These are phyloP conservation scores for Bradysia coprophila DNA, from an alignment of 1,140 invertebrate species.

Conservation along the genomic window DNA sequence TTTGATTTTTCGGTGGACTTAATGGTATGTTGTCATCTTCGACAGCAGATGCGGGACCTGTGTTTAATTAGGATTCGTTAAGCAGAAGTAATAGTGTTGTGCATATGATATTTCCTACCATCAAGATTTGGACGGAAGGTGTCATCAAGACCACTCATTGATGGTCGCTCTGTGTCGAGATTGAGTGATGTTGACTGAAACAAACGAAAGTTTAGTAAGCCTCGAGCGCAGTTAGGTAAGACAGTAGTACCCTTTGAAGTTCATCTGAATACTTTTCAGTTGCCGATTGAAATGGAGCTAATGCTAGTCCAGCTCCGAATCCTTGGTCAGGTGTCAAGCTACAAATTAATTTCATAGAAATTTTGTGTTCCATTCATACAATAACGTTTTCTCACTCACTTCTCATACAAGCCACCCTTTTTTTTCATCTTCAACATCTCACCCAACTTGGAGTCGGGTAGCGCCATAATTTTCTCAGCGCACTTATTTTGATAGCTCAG, in stretches of 20 bases:
- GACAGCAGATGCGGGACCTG: too few relatives aligned
- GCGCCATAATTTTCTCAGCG: conserved; percentile 51
- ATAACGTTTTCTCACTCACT: not conserved
- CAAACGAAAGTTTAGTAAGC: too few relatives aligned
- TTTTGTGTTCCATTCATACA: too few relatives aligned
- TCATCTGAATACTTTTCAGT: conserved; percentile 13
- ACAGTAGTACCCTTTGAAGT: conserved; percentile 21
- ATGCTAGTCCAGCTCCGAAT: conserved; percentile 24
- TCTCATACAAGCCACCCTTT: not conserved
- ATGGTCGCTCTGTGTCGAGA: conserved; percentile 26
- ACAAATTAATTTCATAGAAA: not conserved
- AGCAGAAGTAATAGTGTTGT: too few relatives aligned
- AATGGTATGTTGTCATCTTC: conserved; percentile 15
- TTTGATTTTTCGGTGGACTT: conserved; percentile 16
- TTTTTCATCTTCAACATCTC: conserved; percentile 10
- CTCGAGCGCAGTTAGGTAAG: too few relatives aligned
- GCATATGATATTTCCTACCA: conserved; percentile 17
- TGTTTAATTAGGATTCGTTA: too few relatives aligned
- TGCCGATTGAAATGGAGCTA: conserved; percentile 23
- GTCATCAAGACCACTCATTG: conserved; percentile 27
- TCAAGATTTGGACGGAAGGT: conserved; percentile 26
- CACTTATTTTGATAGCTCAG: conserved; percentile 52
- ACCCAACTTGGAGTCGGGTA: conserved; percentile 28
- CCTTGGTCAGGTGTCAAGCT: conserved; percentile 19
- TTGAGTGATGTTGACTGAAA: conserved; percentile 15